Percentiles rank a stretch among this genome's conserved stretches.
Evolutionary conservation across 2,113 vertebrate species (phyloP).

Genomic region (Polypterus senegalus): DNA sequence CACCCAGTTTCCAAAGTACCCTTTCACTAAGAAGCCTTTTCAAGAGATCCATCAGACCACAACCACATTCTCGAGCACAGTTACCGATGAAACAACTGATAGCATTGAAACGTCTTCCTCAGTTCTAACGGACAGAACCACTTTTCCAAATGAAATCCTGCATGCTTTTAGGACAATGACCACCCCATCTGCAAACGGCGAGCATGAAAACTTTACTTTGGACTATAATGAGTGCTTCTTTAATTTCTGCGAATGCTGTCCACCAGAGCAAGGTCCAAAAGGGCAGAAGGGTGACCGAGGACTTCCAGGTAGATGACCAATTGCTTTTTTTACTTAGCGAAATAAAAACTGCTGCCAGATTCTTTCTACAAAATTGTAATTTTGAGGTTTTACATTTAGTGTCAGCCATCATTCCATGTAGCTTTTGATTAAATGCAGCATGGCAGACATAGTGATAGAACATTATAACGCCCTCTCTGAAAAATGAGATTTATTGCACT

Average conservation of each 20-base stretch:
- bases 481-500: slow-evolving; percentile 12
- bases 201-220: slow-evolving; percentile 65
- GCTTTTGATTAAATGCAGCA: too few species aligned
- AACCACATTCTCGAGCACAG: slow-evolving; percentile 27
- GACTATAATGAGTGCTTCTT: slow-evolving; percentile 75
- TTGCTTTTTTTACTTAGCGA: slow-evolving; percentile 1
- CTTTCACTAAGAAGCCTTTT: slow-evolving; percentile 65
- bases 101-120: slow-evolving; percentile 24
- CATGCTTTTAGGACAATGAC: slow-evolving; percentile 29
- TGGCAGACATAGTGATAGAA: neutral
- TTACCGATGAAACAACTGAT: slow-evolving; percentile 24
- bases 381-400: too few species aligned
- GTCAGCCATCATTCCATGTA: too few species aligned
- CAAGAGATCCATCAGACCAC: slow-evolving; percentile 37
- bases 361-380: too few species aligned
- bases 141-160: slow-evolving; percentile 18
- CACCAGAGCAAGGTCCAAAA: slow-evolving; percentile 46
- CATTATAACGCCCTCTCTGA: slow-evolving; percentile 5
- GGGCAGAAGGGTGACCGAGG: slow-evolving; percentile 67
- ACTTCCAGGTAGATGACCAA: slow-evolving; percentile 52
- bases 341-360: too few species aligned
- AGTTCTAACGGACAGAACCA: slow-evolving; percentile 27
- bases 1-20: slow-evolving; percentile 58
- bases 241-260: slow-evolving; percentile 90
- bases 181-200: slow-evolving; percentile 40